phyloP scores from a whole-genome alignment of 2,797 vertebrate species.

The Apogon hyalosoma region DNA sequence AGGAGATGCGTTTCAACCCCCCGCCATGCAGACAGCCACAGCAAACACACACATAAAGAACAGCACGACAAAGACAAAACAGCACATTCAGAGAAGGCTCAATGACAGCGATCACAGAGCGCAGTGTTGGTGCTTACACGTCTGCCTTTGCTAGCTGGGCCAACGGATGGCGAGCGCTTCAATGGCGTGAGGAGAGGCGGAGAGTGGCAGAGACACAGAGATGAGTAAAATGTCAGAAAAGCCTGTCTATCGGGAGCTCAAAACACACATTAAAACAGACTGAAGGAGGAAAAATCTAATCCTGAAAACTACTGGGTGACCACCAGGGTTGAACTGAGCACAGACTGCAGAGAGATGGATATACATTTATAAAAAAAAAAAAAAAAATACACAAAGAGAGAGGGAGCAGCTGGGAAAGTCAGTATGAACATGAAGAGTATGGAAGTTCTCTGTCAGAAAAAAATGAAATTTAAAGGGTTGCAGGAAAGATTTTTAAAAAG shows the following conservation, averaged over 20 bases:
- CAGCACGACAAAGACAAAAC: constrained; percentile 10
- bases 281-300: constrained; percentile 15
- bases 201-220: constrained; percentile 72
- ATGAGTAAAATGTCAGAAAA: constrained; percentile 59
- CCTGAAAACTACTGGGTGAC: neutral
- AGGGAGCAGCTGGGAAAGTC: constrained; percentile 27
- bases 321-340: constrained; percentile 11
- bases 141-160: constrained; percentile 97
- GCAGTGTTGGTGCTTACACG: constrained; percentile 91
- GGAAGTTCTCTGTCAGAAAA: neutral
- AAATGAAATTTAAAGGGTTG: neutral
- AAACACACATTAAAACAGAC: constrained; percentile 49
- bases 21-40: constrained; percentile 62
- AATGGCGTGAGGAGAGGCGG: constrained; percentile 71
- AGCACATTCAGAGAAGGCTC: constrained; percentile 20
- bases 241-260: constrained; percentile 42
- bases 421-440: constrained; percentile 10
- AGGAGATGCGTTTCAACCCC: neutral
- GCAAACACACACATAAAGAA: constrained; percentile 17
- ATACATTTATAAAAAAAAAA: constrained; percentile 8
- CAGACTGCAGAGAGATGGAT: constrained; percentile 4
- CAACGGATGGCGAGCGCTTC: constrained; percentile 95
- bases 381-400: constrained; percentile 25
- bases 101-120: constrained; percentile 39
- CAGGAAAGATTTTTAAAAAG: neutral